phyloP scores from a whole-genome alignment of 35 echinoderm and acorn worm species.

The Heliocidaris tuberculata region DNA sequence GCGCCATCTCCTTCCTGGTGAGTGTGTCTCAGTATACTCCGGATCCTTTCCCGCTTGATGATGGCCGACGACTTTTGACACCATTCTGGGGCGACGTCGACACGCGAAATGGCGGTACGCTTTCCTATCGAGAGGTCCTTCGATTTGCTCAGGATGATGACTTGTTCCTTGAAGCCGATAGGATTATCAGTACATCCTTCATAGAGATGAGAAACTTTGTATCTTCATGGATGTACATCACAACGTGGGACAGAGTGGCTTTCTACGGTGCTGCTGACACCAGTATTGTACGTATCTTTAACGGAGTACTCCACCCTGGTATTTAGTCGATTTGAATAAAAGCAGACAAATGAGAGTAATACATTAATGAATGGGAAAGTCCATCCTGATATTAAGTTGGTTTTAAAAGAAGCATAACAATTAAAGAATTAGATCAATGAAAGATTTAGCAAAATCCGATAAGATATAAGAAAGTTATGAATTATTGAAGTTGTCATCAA shows the following conservation, averaged over 20 bases:
- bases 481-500: no score
- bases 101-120: not conserved
- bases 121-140: constrained; percentile 24
- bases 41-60: constrained; percentile 42
- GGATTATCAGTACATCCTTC: not conserved
- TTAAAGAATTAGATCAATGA: no score
- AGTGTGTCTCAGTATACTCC: constrained; percentile 1
- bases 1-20: constrained; percentile 50
- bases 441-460: no score
- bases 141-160: not conserved
- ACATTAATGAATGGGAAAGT: no score
- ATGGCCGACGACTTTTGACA: constrained; percentile 16
- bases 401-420: no score
- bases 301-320: no score
- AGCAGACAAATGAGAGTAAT: no score
- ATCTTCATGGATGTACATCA: constrained; percentile 36
- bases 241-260: constrained; percentile 40
- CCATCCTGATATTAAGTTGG: no score
- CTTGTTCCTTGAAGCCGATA: constrained; percentile 6
- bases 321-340: no score
- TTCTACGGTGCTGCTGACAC: not conserved
- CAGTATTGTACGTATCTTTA: not conserved
- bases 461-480: no score
- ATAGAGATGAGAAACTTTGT: constrained; percentile 12
- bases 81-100: constrained; percentile 56